Conservation (phyloP, 2,113 vertebrate species). For the Cichladusa arquata region DNA sequence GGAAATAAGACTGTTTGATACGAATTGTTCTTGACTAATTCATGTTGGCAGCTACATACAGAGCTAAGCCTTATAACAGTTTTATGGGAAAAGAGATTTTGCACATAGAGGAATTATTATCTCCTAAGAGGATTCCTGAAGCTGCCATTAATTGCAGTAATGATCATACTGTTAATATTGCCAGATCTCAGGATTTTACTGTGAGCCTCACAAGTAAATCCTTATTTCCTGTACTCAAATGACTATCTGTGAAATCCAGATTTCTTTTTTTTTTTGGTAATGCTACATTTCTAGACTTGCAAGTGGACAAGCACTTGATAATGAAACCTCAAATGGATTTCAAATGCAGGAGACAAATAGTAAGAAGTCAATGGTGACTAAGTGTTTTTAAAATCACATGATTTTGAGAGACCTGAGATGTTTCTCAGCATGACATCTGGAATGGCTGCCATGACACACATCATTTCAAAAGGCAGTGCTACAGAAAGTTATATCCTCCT, state of each 20-base stretch:
- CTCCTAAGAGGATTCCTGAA: neutral
- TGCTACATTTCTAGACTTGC: neutral
- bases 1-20: neutral
- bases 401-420: neutral
- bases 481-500: neutral
- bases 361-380: neutral
- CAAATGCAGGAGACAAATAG: neutral
- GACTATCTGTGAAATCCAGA: neutral
- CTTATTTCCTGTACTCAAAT: neutral
- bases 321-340: neutral
- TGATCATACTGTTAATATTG: neutral
- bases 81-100: conserved; percentile 11
- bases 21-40: conserved; percentile 4
- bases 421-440: neutral
- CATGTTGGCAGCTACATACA: neutral
- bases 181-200: neutral
- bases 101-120: neutral
- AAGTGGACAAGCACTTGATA: neutral
- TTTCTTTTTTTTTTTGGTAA: neutral
- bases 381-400: neutral
- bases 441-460: neutral
- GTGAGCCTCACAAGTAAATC: neutral
- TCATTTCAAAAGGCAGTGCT: neutral
- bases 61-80: neutral
- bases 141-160: neutral